Conservation (phyloP, 2,113 vertebrate species). For the Sula dactylatra region DNA sequence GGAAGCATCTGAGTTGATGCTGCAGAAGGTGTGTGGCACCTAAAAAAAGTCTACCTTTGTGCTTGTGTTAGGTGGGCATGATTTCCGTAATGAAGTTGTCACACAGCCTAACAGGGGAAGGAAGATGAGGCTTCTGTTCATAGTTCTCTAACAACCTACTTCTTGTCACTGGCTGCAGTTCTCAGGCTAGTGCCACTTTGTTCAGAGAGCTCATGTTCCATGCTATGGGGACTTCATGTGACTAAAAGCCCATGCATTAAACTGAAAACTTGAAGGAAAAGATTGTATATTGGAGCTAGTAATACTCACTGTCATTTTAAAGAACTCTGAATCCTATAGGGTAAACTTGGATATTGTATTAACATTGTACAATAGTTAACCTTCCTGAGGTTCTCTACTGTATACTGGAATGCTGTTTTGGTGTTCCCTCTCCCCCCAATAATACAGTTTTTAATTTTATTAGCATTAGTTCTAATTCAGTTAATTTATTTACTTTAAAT, state of each 20-base stretch:
- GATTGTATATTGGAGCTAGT: neutral
- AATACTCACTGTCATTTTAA: neutral
- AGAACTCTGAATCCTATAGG: neutral
- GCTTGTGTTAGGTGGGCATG: neutral
- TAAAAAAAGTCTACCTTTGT: neutral
- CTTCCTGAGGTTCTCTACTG: neutral
- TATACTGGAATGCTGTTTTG: neutral
- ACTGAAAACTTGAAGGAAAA: neutral
- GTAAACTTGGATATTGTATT: neutral
- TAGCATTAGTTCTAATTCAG: neutral
- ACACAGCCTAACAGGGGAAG: neutral
- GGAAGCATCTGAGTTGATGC: neutral
- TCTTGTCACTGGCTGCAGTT: neutral
- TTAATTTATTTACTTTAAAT: neutral
- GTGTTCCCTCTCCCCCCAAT: rapidly evolving
- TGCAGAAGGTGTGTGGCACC: neutral
- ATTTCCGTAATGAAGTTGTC: neutral
- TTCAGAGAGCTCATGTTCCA: neutral
- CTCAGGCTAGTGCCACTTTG: neutral
- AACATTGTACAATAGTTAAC: neutral
- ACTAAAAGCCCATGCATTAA: neutral
- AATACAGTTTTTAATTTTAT: neutral
- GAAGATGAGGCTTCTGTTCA: neutral
- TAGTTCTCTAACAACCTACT: neutral
- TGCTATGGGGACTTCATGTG: neutral